Base-by-base conservation (phyloP, 2,888 invertebrate species). In the Diachrysia chrysitis region DNA sequence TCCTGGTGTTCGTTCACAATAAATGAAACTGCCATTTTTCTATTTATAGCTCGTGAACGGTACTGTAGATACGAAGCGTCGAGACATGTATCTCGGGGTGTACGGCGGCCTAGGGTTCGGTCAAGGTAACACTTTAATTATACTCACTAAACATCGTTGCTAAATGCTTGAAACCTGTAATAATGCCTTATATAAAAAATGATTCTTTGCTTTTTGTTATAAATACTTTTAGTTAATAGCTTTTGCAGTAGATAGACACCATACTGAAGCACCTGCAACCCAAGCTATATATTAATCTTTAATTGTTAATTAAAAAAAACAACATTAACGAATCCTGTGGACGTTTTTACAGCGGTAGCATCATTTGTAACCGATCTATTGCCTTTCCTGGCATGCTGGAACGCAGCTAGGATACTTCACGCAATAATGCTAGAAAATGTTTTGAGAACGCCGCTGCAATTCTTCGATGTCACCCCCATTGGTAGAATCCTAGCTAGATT, bases 101-200 rank as follows among this genome's bases (percentile, higher is more conserved):
- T 99, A 98, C 90, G 98, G 98, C 72, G 98, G 97, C 35, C 96
- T 99, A 63, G 99, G 99, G 73, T 92, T 97, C 76, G 98, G 97
- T 66, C 98, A 99, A 97, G 98, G 98, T 98, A 96, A 67, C 55
- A 23, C 51, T 51, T 1, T 7, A 48, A 12, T 19, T 21, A 42
- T 16, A 21, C 19, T 9, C 12, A 19, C 48, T 4, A 12, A 51
- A 51, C 10, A 9, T 19, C 9, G n/a, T 42, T 51, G 21, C 48
- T 51, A 9, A 19, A 51, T 51, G 48, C 21, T 19, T 42, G 16
- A 21, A 19, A 19, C 19, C 14, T 19, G 19, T 14, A 51, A 19
- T 21, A 17, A 21, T 51, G 19, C 19, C 12, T 16, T 48, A 48
- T 4, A 12, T 51, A 12, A 12, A 2, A 19, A 1, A n/a, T 42